Conservation (phyloP, 2,888 invertebrate genomes). For the Amorpha juglandis region DNA sequence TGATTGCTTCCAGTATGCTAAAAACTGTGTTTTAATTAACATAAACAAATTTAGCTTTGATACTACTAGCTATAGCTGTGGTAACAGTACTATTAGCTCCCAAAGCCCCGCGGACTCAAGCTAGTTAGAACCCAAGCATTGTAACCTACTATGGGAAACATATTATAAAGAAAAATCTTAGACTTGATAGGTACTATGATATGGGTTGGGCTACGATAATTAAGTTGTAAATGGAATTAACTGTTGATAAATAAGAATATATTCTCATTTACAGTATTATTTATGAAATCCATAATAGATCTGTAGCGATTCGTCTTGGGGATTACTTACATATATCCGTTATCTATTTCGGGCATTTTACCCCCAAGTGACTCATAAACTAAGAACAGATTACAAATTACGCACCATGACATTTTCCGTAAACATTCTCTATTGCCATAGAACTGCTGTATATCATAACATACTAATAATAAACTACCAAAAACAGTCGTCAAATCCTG, state of each 20-base stretch:
- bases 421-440: constrained; percentile 6
- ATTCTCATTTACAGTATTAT: not conserved
- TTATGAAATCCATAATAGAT: constrained; percentile 14
- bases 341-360: constrained; percentile 17
- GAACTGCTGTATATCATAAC: constrained; percentile 5
- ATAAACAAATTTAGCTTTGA: too few species aligned
- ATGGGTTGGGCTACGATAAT: too few species aligned
- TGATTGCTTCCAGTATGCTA: too few species aligned
- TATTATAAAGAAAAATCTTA: too few species aligned
- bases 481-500: not conserved
- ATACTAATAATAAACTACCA: not conserved
- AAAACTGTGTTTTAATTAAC: too few species aligned
- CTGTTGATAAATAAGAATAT: not conserved
- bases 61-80: too few species aligned
- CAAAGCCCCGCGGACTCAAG: too few species aligned
- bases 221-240: not conserved
- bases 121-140: too few species aligned
- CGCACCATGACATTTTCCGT: constrained; percentile 13
- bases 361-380: constrained; percentile 19
- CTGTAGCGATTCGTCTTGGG: constrained; percentile 18
- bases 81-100: too few species aligned
- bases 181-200: too few species aligned
- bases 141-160: too few species aligned
- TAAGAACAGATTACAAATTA: constrained; percentile 19
- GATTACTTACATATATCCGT: constrained; percentile 19